Conservation (phyloP, 2,113 vertebrate species). For the Ophthalmolycus amberensis region DNA sequence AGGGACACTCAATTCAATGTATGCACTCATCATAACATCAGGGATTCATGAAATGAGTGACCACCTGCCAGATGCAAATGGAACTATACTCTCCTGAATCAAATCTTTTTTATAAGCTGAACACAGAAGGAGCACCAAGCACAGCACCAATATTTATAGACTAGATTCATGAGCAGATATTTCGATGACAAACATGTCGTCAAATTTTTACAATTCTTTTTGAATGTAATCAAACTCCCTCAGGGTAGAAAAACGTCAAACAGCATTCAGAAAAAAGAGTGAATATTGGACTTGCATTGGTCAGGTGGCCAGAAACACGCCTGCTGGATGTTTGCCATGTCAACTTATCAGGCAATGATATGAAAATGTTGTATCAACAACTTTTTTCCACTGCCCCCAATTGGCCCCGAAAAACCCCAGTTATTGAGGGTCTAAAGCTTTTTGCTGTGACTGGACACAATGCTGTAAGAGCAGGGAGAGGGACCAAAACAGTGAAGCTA, state of each 20-base stretch:
- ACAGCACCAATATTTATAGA: not conserved
- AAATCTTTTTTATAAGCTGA: slow-evolving; percentile 15
- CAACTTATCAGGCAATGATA: not conserved
- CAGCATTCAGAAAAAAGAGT: not conserved
- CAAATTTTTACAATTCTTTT: not conserved
- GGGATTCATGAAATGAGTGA: slow-evolving; percentile 32
- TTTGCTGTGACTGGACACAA: not conserved
- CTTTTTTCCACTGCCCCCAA: no score
- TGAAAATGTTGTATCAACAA: not conserved
- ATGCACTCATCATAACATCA: not conserved
- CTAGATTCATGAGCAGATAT: not conserved
- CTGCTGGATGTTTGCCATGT: not conserved
- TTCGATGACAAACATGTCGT: not conserved
- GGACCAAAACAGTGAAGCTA: not conserved
- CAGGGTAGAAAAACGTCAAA: not conserved
- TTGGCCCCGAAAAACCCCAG: no score
- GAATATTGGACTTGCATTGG: not conserved
- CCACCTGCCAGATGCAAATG: slow-evolving; percentile 33
- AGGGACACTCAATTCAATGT: slow-evolving; percentile 5
- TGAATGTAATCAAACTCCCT: not conserved
- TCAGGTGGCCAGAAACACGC: not conserved
- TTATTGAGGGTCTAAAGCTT: not conserved
- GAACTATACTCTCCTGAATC: not conserved
- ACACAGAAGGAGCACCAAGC: not conserved
- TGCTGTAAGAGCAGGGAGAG: not conserved